These are phyloP conservation scores for Hepsetus odoe DNA, from an alignment of 2,113 vertebrate genomes.

Conservation along the genomic window DNA sequence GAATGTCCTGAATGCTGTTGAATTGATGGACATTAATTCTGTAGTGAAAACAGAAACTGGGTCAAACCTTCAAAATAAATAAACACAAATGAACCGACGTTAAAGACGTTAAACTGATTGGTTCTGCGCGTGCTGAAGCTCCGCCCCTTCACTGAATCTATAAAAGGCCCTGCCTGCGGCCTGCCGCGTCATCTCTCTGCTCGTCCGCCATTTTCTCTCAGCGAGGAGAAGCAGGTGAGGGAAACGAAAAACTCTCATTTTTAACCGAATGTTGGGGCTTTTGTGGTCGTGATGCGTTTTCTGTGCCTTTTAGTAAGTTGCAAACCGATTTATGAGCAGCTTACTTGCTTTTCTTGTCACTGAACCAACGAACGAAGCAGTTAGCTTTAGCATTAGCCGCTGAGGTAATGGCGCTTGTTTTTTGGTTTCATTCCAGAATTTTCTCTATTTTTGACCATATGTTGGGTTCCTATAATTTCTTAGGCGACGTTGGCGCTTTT, in stretches of 20 bases:
- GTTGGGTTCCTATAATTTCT: too few species aligned
- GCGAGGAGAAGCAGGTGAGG: constrained; percentile 11
- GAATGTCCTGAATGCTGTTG: too few species aligned
- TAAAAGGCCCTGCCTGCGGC: not conserved
- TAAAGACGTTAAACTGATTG: too few species aligned
- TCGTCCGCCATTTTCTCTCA: constrained; percentile 33
- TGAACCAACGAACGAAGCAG: too few species aligned
- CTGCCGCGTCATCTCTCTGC: not conserved
- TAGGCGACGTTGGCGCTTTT: too few species aligned
- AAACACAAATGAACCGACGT: too few species aligned
- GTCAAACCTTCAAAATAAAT: too few species aligned
- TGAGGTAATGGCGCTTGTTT: not conserved
- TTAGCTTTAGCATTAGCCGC: not conserved
- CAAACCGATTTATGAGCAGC: not conserved
- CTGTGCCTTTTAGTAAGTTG: rapidly evolving
- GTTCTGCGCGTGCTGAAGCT: too few species aligned
- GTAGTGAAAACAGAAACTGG: too few species aligned
- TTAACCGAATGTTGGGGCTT: not conserved
- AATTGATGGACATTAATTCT: too few species aligned
- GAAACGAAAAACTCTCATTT: not conserved
- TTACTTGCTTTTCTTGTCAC: too few species aligned
- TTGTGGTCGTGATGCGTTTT: not conserved
- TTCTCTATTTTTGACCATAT: not conserved
- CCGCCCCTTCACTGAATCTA: not conserved
- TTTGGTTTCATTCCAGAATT: not conserved